Evolutionary conservation across 2,888 invertebrate genomes (phyloP).

Genomic region (Troglohyphantes excavatus): DNA sequence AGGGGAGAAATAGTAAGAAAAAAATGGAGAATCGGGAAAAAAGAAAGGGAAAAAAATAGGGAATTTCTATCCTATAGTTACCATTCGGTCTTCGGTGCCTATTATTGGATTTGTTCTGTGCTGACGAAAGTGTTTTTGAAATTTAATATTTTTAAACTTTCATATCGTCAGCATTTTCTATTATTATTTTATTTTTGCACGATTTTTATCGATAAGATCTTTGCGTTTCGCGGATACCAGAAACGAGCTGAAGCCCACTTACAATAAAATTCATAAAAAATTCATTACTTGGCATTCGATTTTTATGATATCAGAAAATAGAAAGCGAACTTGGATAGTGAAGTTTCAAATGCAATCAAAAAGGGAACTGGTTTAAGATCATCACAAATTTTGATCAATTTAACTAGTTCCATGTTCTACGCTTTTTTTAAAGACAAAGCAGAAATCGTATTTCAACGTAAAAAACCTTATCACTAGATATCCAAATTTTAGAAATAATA

Average conservation of each 20-base stretch:
- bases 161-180: constrained; percentile 74
- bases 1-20: constrained; percentile 9
- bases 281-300: constrained; percentile 56
- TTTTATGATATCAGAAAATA: neutral
- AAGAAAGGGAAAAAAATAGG: constrained; percentile 18
- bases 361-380: neutral
- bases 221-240: constrained; percentile 25
- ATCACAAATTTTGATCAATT: neutral
- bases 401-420: too few relatives aligned
- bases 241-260: constrained; percentile 59
- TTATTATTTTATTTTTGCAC: constrained; percentile 71
- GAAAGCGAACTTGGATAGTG: neutral
- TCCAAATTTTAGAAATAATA: too few relatives aligned
- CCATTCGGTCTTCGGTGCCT: constrained; percentile 70
- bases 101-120: constrained; percentile 78
- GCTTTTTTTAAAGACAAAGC: too few relatives aligned
- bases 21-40: constrained; percentile 6
- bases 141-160: constrained; percentile 79
- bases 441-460: too few relatives aligned
- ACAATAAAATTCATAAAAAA: constrained; percentile 73
- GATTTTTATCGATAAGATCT: constrained; percentile 42
- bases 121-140: constrained; percentile 77
- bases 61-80: constrained; percentile 76
- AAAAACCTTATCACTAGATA: too few relatives aligned
- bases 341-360: neutral